Evolutionary conservation across 1,140 invertebrate genomes (phyloP), one percentile per base, ranked within the genome.

Genomic region (Anastatus disparis): DNA sequence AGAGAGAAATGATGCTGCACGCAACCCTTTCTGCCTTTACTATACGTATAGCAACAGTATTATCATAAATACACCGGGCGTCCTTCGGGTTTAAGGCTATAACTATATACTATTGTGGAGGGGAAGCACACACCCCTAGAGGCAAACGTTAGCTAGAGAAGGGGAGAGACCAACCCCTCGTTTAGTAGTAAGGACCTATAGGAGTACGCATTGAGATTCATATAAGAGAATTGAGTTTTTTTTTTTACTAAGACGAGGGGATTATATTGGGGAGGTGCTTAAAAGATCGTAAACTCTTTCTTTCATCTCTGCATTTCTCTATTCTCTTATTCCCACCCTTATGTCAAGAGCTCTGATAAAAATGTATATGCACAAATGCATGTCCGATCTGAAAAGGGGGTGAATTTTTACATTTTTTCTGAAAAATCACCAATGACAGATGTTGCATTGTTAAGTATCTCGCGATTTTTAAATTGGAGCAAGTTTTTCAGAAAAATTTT

Each of bases 61-160:
- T 69, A 69, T 29, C 56, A 69, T 61, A 69, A 69, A 31, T 69
- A 52, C 35, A 69, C 66, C 56, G 24, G 56, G 46, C 46, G 65
- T 61, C 66, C 46, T 69, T 59, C 53, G 46, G 7, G 13, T 27
- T 26, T 10, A 9, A 50, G 48, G 48, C 6, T 24, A 6, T n/a
- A 20, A 35, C 31, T 35, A 35, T 6, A 10, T n/a, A n/a, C 42
- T 20, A 2, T 10, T 10, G 22, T 4, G 24, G 3, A 3, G 27
- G 55, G 31, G n/a, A n/a, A n/a, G n/a, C n/a, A 40, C 65, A 59
- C 42, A 40, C 65, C 52, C 52, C 52, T 15, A 1, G 22, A 13
- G 13, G 20, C 20, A 20, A 35, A 26, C 13, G 0, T 1, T 1
- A 12, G 9, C 44, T 12, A 26, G 27, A 13, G 40, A 24, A 22